These are phyloP conservation scores for Thinocorus orbignyianus DNA, from an alignment of 2,113 vertebrate species.

Conservation along the genomic window DNA sequence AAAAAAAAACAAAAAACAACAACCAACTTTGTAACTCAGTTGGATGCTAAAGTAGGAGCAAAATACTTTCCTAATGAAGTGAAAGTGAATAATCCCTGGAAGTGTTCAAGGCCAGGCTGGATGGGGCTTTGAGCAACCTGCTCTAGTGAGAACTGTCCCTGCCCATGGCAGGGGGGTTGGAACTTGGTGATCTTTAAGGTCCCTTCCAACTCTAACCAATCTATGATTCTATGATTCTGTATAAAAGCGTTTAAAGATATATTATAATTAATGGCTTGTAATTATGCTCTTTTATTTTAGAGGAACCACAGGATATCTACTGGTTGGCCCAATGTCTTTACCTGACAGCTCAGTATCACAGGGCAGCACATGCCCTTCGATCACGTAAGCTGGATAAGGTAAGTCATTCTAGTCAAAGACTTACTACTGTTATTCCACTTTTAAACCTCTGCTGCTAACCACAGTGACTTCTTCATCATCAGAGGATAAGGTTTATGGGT, in stretches of 20 bases:
- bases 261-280: neutral
- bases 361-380: constrained; percentile 94
- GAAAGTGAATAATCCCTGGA: no score
- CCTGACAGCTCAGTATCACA: constrained; percentile 95
- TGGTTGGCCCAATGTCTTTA: constrained; percentile 98
- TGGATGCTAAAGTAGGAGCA: neutral
- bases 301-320: constrained; percentile 97
- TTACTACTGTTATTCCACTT: neutral
- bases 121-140: no score
- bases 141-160: no score
- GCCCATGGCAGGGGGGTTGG: no score
- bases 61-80: neutral
- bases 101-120: no score
- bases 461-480: neutral
- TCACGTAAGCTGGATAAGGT: constrained; percentile 96
- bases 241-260: neutral
- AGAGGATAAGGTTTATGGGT: neutral
- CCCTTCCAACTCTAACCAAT: no score
- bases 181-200: no score
- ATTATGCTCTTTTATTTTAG: constrained; percentile 46
- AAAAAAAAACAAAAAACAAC: no score
- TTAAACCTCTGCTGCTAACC: neutral
- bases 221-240: no score
- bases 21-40: neutral
- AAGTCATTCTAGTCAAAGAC: neutral